phyloP scores from a whole-genome alignment of 2,888 invertebrate genomes.

The Agrilus biguttatus region DNA sequence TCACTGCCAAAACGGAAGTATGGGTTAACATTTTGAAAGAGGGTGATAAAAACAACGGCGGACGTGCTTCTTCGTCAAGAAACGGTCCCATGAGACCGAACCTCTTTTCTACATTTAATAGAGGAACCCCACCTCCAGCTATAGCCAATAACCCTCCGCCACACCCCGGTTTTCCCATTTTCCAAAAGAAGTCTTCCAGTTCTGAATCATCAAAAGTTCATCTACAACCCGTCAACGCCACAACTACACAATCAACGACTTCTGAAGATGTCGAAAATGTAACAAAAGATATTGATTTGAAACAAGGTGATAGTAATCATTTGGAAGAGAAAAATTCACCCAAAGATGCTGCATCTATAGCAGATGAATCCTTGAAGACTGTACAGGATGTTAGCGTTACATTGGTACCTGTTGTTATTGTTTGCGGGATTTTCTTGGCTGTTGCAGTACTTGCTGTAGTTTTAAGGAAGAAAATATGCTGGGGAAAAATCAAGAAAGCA shows the following conservation, averaged over 20 bases:
- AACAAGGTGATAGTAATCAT: not conserved
- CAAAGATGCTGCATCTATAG: slow-evolving; percentile 2
- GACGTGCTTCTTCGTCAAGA: slow-evolving; percentile 24
- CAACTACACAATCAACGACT: slow-evolving; percentile 1
- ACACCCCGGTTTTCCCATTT: slow-evolving; percentile 12
- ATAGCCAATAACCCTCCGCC: slow-evolving; percentile 18
- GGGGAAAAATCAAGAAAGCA: slow-evolving; percentile 45
- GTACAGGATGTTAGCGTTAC: slow-evolving; percentile 45
- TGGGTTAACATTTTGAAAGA: slow-evolving; percentile 42
- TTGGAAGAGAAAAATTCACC: slow-evolving; percentile 5
- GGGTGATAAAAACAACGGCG: slow-evolving; percentile 11
- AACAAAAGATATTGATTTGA: not conserved
- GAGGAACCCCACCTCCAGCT: slow-evolving; percentile 12
- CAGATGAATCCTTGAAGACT: slow-evolving; percentile 29
- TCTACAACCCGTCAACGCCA: not conserved
- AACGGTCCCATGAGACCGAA: slow-evolving; percentile 20
- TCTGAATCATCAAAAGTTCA: not conserved
- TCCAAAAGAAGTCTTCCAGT: slow-evolving; percentile 18
- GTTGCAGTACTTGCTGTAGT: slow-evolving; percentile 53
- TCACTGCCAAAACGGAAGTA: slow-evolving; percentile 53
- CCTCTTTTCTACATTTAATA: slow-evolving; percentile 10
- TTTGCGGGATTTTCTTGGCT: slow-evolving; percentile 53
- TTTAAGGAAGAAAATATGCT: slow-evolving; percentile 55
- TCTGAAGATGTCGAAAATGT: not conserved
- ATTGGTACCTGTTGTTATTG: slow-evolving; percentile 55